phyloP scores from a whole-genome alignment of 1,140 invertebrate species.

The Anadara kagoshimensis region DNA sequence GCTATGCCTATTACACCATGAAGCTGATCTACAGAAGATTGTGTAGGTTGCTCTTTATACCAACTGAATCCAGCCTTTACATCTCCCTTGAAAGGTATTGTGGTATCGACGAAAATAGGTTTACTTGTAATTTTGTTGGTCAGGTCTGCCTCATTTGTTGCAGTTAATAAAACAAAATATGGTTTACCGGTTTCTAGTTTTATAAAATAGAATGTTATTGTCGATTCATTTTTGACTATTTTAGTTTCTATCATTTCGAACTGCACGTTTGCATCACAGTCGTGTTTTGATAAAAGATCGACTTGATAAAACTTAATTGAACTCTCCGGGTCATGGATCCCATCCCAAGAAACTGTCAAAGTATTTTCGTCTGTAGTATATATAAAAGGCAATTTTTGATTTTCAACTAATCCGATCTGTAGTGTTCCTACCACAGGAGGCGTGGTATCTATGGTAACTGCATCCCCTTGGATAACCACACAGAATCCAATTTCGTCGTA shows the following conservation, averaged over 20 bases:
- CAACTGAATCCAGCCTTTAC: conserved; percentile 31
- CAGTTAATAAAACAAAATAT: conserved; percentile 28
- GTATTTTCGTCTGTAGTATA: conserved; percentile 14
- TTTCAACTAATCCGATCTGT: too few relatives aligned
- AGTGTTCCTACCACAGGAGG: conserved; percentile 16
- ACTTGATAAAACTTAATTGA: too few relatives aligned
- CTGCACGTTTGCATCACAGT: too few relatives aligned
- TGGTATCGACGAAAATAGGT: conserved; percentile 24
- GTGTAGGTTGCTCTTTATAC: conserved; percentile 17
- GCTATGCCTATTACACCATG: conserved; percentile 19
- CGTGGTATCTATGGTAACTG: conserved; percentile 39
- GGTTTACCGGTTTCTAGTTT: background rate
- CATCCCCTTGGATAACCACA: background rate
- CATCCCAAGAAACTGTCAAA: conserved; percentile 24
- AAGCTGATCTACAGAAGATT: conserved; percentile 21
- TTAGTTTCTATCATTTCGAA: conserved; percentile 1
- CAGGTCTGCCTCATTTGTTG: conserved; percentile 28
- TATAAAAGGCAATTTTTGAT: conserved; percentile 3
- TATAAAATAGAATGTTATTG: conserved; percentile 24
- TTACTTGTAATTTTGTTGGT: background rate
- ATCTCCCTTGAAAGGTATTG: conserved; percentile 28
- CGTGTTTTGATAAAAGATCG: too few relatives aligned
- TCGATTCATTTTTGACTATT: conserved; percentile 16
- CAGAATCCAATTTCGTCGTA: conserved; percentile 26
- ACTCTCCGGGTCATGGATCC: conserved; percentile 40